A percentile compares a stretch with the other conserved stretches of the same genome.
Evolutionary conservation across 1,140 invertebrate genomes (phyloP).

Genomic region (Danaus plexippus): DNA sequence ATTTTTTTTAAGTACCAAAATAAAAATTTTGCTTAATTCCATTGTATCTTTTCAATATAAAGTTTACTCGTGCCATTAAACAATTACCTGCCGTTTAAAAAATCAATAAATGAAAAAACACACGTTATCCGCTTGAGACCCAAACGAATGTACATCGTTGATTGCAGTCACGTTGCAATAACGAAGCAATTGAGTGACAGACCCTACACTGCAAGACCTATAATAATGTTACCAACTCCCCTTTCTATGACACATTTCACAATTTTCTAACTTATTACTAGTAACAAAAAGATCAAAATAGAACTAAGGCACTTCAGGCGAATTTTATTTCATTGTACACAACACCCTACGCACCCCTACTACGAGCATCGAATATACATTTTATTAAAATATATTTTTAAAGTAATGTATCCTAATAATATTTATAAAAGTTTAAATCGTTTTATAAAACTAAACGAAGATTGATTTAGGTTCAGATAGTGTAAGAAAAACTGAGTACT

Average conservation of each 20-base stretch:
- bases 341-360: not conserved
- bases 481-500: too few species aligned
- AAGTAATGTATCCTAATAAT: too few species aligned
- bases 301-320: not conserved
- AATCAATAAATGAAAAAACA: constrained; percentile 24
- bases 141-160: constrained; percentile 32
- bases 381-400: too few species aligned
- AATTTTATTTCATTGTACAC: constrained; percentile 23
- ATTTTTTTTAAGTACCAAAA: too few species aligned
- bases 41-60: not conserved
- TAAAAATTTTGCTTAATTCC: not conserved
- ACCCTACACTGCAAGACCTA: constrained; percentile 41
- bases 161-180: constrained; percentile 58
- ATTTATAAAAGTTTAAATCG: too few species aligned
- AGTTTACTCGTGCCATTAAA: constrained; percentile 4
- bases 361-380: too few species aligned
- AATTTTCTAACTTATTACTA: constrained; percentile 10
- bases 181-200: constrained; percentile 58
- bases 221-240: constrained; percentile 39
- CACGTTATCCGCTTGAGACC: constrained; percentile 17
- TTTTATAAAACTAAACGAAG: too few species aligned
- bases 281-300: constrained; percentile 12
- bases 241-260: constrained; percentile 12
- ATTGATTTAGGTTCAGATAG: too few species aligned
- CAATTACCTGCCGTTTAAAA: constrained; percentile 15